phyloP scores from a whole-genome alignment of 2,888 invertebrate species.

The Capitulum mitella region DNA sequence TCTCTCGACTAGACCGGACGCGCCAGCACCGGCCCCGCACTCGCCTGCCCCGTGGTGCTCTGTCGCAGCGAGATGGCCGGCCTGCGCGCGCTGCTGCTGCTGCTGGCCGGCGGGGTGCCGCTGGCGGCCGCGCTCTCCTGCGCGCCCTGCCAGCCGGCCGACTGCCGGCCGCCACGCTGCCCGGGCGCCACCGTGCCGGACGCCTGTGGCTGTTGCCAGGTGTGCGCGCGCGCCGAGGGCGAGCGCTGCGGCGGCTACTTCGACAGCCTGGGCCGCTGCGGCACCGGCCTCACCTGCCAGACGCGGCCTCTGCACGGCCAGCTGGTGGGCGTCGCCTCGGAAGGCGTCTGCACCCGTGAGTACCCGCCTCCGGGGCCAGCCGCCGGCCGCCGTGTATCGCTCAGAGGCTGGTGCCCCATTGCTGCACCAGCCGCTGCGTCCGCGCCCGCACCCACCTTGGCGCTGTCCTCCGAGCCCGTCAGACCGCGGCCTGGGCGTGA shows the following conservation, averaged over 20 bases:
- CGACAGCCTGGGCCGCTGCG: constrained; percentile 62
- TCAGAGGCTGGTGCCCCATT: too few relatives aligned
- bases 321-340: constrained; percentile 37
- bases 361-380: constrained; percentile 30
- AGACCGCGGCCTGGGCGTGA: too few relatives aligned
- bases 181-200: constrained; percentile 82
- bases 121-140: too few relatives aligned
- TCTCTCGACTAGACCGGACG: too few relatives aligned
- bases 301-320: constrained; percentile 38
- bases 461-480: too few relatives aligned
- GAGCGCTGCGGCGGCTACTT: constrained; percentile 76
- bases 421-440: too few relatives aligned
- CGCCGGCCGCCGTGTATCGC: too few relatives aligned
- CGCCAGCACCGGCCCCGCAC: too few relatives aligned
- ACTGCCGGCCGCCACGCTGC: too few relatives aligned
- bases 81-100: constrained; percentile 83
- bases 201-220: constrained; percentile 85
- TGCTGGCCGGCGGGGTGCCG: too few relatives aligned
- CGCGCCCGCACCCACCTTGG: too few relatives aligned
- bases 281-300: constrained; percentile 59
- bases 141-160: too few relatives aligned
- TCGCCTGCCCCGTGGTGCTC: background rate
- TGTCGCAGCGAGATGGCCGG: constrained; percentile 65
- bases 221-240: constrained; percentile 78
- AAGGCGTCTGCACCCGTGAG: constrained; percentile 42